A percentile compares a stretch with the other conserved stretches of the same genome.
These are phyloP conservation scores for Neopipo cinnamomea DNA, from an alignment of 2,113 vertebrate genomes.

Conservation along the genomic window DNA sequence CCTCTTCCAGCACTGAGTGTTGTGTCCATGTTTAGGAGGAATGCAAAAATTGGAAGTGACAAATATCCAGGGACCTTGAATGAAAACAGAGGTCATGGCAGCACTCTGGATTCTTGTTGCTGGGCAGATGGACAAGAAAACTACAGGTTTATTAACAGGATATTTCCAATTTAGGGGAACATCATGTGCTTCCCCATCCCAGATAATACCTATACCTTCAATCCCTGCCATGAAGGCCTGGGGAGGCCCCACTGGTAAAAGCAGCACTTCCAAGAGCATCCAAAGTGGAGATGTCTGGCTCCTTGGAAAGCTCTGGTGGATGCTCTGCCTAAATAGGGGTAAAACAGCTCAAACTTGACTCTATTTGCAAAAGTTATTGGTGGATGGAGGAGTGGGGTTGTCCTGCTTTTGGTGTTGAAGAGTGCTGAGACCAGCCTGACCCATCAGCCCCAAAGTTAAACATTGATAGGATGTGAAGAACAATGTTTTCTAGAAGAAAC, in stretches of 20 bases:
- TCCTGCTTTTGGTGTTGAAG: background rate
- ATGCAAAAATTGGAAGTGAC: background rate
- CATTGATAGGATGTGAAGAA: background rate
- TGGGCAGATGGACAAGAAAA: background rate
- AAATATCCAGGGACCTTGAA: background rate
- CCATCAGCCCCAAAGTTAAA: background rate
- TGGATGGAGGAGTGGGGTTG: background rate
- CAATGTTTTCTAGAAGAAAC: background rate
- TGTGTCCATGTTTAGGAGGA: background rate
- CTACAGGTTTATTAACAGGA: background rate
- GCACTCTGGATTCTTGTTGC: background rate
- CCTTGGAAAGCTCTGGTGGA: background rate
- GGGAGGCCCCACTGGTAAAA: background rate
- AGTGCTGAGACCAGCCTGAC: background rate
- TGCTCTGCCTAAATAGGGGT: background rate
- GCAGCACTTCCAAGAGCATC: background rate
- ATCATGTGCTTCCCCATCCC: background rate
- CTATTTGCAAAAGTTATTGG: fast-evolving
- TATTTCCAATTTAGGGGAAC: background rate
- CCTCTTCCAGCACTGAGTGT: background rate
- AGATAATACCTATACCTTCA: background rate
- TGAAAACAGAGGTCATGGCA: background rate
- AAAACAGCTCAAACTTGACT: background rate
- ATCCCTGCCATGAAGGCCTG: background rate
- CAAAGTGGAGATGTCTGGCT: background rate